phyloP scores from a whole-genome alignment of 2,888 invertebrate genomes.

The Unio pictorum region DNA sequence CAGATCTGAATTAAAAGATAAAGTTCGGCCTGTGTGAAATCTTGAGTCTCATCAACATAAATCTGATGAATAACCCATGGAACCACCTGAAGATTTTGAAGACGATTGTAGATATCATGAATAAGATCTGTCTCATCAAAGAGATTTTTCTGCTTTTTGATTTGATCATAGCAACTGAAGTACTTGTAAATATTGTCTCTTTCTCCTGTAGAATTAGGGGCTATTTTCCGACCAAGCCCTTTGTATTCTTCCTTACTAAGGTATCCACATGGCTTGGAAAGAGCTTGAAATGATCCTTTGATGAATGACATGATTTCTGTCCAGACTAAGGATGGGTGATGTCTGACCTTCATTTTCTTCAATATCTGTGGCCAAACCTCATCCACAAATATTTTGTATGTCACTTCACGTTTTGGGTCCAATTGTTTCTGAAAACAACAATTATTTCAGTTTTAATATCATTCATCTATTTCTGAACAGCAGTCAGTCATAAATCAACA shows the following conservation, averaged over 20 bases:
- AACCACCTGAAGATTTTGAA: constrained; percentile 1
- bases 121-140: constrained; percentile 40
- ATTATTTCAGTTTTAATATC: no score
- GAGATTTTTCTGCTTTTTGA: constrained; percentile 13
- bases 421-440: no score
- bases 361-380: no score
- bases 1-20: constrained; percentile 43
- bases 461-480: no score
- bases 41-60: constrained; percentile 60
- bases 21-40: constrained; percentile 59
- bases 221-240: constrained; percentile 27
- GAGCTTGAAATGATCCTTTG: no score
- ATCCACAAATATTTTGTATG: no score
- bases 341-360: no score
- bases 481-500: no score
- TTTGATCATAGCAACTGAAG: constrained; percentile 6
- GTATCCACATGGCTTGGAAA: constrained; percentile 12
- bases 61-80: constrained; percentile 41
- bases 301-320: no score
- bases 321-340: no score
- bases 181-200: constrained; percentile 23
- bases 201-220: constrained; percentile 31
- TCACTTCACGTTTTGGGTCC: no score
- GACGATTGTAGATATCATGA: constrained; percentile 20
- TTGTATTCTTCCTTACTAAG: constrained; percentile 24